A percentile compares a stretch with the other conserved stretches of the same genome.
These are phyloP conservation scores for Andinoacara biseriatus DNA, from an alignment of 2,113 vertebrate genomes.

Conservation along the genomic window DNA sequence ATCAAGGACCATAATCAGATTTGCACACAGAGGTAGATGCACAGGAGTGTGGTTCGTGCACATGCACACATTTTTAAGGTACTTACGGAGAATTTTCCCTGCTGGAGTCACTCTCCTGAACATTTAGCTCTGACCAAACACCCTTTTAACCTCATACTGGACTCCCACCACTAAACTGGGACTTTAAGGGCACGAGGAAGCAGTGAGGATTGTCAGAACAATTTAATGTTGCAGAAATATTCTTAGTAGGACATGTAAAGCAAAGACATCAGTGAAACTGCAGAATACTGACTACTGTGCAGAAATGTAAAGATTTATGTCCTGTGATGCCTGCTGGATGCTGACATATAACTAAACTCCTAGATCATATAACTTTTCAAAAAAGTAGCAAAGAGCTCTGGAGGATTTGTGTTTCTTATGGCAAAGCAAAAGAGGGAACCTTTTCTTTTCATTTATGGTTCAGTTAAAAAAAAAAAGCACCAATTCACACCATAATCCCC, in stretches of 20 bases:
- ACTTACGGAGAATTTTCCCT: slow-evolving; percentile 11
- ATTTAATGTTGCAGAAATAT: not conserved
- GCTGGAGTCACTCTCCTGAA: slow-evolving; percentile 26
- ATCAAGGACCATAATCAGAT: slow-evolving; percentile 81
- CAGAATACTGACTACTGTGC: not conserved
- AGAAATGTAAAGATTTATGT: not conserved
- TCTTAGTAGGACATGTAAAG: not conserved
- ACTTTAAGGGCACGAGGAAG: not conserved
- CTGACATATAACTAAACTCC: not conserved
- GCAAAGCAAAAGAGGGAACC: not conserved
- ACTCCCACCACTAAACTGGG: not conserved
- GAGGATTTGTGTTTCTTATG: not conserved
- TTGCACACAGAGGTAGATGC: slow-evolving; percentile 64
- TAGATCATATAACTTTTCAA: not conserved
- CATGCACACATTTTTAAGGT: slow-evolving; percentile 14
- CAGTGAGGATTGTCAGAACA: not conserved
- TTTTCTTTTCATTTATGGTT: too few relatives aligned
- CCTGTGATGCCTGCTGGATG: not conserved
- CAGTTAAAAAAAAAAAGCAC: not conserved
- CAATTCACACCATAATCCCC: not conserved
- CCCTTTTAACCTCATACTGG: slow-evolving; percentile 2
- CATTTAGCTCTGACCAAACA: slow-evolving; percentile 23
- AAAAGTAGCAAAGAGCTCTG: not conserved
- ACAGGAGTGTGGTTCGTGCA: not conserved
- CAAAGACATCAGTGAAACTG: not conserved